A percentile compares a stretch with the other conserved stretches of the same genome.
Conservation (phyloP, 1,140 invertebrate species). For the Dysdera silvatica region DNA sequence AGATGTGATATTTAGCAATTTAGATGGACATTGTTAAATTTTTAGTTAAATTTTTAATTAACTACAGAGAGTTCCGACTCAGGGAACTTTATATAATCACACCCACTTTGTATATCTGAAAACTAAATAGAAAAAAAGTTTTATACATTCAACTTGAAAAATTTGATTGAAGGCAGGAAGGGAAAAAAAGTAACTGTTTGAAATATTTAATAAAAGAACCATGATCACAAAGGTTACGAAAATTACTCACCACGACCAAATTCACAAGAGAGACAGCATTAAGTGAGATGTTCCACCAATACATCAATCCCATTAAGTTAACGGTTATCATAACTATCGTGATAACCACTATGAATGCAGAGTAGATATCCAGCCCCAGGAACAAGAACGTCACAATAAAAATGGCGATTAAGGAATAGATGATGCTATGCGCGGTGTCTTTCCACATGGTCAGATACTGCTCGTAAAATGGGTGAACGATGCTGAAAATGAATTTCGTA, state of each 20-base stretch:
- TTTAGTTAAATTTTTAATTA: neutral
- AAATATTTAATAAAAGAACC: no score
- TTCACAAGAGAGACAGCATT: conserved; percentile 55
- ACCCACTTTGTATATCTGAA: neutral
- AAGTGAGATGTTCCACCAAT: conserved; percentile 50
- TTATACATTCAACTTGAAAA: no score
- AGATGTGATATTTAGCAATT: no score
- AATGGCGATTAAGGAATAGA: conserved; percentile 47
- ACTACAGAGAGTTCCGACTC: neutral
- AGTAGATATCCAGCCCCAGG: conserved; percentile 51
- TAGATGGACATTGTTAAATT: no score
- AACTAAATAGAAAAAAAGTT: neutral
- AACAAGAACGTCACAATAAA: conserved; percentile 51
- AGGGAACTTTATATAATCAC: neutral
- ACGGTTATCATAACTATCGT: conserved; percentile 50
- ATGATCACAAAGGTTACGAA: neutral
- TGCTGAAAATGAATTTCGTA: conserved; percentile 36
- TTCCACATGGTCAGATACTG: conserved; percentile 51
- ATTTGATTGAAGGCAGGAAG: no score
- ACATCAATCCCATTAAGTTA: conserved; percentile 52
- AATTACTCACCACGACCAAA: conserved; percentile 51
- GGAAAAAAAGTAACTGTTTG: no score
- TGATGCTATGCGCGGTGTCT: conserved; percentile 47
- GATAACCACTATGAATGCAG: conserved; percentile 48
- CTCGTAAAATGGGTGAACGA: conserved; percentile 55